Evolutionary conservation across 2,113 vertebrate genomes (phyloP).

Genomic region (Ochotona curzoniae): DNA sequence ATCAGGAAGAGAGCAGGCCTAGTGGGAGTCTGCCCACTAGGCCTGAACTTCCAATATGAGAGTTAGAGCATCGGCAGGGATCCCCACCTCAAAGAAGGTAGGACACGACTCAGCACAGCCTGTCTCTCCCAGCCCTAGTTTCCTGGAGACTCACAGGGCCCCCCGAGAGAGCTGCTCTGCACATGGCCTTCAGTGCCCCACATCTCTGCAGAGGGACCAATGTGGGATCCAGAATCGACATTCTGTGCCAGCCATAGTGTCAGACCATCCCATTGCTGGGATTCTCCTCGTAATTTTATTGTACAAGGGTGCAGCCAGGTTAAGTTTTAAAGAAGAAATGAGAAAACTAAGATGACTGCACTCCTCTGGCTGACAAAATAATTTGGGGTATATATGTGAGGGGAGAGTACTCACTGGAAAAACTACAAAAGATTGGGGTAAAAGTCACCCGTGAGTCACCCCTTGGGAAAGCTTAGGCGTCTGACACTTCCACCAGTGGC

Average conservation of each 20-base stretch:
- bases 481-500: background rate
- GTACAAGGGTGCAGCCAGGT: background rate
- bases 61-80: background rate
- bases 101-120: background rate
- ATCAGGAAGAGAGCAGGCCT: background rate
- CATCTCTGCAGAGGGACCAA: background rate
- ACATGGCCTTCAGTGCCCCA: background rate
- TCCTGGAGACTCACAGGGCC: background rate
- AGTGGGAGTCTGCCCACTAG: constrained; percentile 2
- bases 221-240: background rate
- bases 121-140: background rate
- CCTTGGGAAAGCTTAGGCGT: background rate
- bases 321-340: background rate
- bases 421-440: constrained; percentile 28
- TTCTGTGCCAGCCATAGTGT: background rate
- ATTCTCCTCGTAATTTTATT: background rate
- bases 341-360: background rate
- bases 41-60: no score
- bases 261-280: accelerated
- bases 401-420: background rate
- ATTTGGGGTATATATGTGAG: background rate
- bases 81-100: background rate
- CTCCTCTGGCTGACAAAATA: constrained; percentile 28
- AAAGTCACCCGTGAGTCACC: constrained; percentile 43
- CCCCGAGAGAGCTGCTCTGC: background rate